Evolutionary conservation across 2,888 invertebrate species (phyloP).

Genomic region (Stenchaetothrips biformis): DNA sequence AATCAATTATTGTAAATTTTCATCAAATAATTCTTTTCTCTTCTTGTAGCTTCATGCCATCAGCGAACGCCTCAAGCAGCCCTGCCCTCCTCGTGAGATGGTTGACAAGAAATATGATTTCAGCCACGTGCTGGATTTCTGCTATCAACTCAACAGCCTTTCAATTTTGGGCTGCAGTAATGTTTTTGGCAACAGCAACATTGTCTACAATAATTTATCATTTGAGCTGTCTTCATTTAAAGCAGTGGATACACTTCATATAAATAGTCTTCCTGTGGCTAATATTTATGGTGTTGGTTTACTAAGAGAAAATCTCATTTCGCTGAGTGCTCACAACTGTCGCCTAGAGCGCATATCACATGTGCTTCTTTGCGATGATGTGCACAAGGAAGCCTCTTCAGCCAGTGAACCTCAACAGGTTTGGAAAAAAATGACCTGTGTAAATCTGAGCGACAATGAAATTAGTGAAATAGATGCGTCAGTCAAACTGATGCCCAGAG

Average conservation of each 20-base stretch:
- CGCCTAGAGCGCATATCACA: conserved; percentile 66
- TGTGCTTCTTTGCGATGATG: conserved; percentile 76
- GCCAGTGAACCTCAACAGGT: conserved; percentile 29
- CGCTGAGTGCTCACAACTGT: conserved; percentile 62
- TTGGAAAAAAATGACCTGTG: conserved; percentile 53
- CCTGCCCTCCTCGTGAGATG: conserved; percentile 75
- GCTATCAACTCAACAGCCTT: conserved; percentile 66
- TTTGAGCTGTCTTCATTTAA: conserved; percentile 85
- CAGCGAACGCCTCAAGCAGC: conserved; percentile 77
- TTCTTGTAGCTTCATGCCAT: conserved; percentile 77
- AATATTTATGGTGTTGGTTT: conserved; percentile 61
- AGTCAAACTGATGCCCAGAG: conserved; percentile 66
- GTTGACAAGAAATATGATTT: conserved; percentile 79
- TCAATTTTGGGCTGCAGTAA: conserved; percentile 62
- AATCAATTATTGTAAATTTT: conserved; percentile 22
- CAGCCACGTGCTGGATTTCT: conserved; percentile 85
- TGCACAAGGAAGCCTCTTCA: conserved; percentile 56
- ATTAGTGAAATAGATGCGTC: conserved; percentile 74
- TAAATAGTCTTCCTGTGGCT: conserved; percentile 63
- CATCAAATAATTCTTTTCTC: conserved; percentile 33
- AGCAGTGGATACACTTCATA: conserved; percentile 61
- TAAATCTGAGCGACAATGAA: conserved; percentile 75
- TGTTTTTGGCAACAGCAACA: conserved; percentile 74
- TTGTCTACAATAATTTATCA: conserved; percentile 70
- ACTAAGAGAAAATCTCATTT: conserved; percentile 58